Evolutionary conservation across 1,140 invertebrate species (phyloP), one percentile per base, ranked within the genome.

Genomic region (Popillia japonica): DNA sequence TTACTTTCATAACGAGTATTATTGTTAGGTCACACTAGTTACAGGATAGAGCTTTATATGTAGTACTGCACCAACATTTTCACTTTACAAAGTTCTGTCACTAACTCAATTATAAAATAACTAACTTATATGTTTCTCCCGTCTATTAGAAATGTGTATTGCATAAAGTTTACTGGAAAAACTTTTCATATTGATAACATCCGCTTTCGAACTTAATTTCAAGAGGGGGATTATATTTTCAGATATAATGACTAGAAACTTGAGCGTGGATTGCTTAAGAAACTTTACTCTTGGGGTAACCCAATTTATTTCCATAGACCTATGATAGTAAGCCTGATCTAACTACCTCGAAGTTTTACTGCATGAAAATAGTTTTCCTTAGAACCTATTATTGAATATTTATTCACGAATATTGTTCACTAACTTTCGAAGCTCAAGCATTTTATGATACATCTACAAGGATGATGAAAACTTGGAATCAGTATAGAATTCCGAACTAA

Each of bases 181-280:
- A 22, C 1, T 68, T 68, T 68, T 22, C 4, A 20, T 27, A 22
- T 68, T 68, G 8, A 68, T 68, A 27, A 68, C 22, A 34, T 68
- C 6, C 61, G 61, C 22, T 68, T 34, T 27, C 27, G 22, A 68
- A 68, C 22, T 68, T 68, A 20, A 68, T 10, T n/a, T 23, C 22
- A n/a, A 27, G 9, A 68, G 2, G 61, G 3, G 3, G 20, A 68
- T 34, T 23, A 68, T 68, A 68, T 68, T 68, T 68, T 68, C 20
- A 27, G 14, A 27, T 68, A 68, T 68, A 68, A 68, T 68, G 61
- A 68, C 14, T 68, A 27, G 61, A 14, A 68, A 34, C 22, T 68
- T 68, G 61, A 1, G 61, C 4, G 22, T 0, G 17, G 61, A 7
- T 55, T 55, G 11, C 14, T 6, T 68, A 34, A 68, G 23, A 68